These are phyloP conservation scores for Rhinoraja longicauda DNA, from an alignment of 2,797 vertebrate genomes.

Conservation along the genomic window DNA sequence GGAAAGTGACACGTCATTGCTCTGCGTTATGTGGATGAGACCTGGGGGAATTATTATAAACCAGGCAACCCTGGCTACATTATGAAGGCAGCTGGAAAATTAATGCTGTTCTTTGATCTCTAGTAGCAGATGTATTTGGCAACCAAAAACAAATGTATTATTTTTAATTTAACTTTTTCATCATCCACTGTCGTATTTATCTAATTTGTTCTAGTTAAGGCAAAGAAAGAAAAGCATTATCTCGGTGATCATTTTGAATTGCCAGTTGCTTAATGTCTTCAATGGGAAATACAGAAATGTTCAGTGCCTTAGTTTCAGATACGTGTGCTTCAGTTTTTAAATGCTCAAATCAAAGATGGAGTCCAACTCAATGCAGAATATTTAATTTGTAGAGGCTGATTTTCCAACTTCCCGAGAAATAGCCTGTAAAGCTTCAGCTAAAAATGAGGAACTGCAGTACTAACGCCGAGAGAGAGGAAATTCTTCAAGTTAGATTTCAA, in stretches of 20 bases:
- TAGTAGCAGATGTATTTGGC: background rate
- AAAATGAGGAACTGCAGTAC: background rate
- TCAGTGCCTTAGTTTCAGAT: too few relatives aligned
- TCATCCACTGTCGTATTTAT: slow-evolving; percentile 40
- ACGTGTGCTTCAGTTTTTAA: too few relatives aligned
- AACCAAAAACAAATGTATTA: slow-evolving; percentile 39
- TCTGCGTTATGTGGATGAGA: background rate
- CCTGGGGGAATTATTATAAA: background rate
- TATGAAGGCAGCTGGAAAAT: slow-evolving; percentile 8
- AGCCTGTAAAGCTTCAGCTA: background rate
- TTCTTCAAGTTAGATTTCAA: background rate
- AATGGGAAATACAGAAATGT: background rate
- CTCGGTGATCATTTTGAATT: slow-evolving; percentile 46
- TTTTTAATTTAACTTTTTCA: slow-evolving; percentile 41
- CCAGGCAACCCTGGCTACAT: background rate
- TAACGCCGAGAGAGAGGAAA: background rate
- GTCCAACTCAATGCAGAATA: too few relatives aligned
- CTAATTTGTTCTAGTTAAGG: slow-evolving; percentile 42
- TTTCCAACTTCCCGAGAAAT: too few relatives aligned
- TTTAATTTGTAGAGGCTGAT: too few relatives aligned
- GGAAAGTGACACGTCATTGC: background rate
- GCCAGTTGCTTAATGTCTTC: slow-evolving; percentile 46
- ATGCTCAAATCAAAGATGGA: background rate
- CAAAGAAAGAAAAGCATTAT: slow-evolving; percentile 42
- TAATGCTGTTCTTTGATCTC: background rate